These are phyloP conservation scores for Calonectris borealis DNA, from an alignment of 2,113 vertebrate genomes.

Conservation along the genomic window DNA sequence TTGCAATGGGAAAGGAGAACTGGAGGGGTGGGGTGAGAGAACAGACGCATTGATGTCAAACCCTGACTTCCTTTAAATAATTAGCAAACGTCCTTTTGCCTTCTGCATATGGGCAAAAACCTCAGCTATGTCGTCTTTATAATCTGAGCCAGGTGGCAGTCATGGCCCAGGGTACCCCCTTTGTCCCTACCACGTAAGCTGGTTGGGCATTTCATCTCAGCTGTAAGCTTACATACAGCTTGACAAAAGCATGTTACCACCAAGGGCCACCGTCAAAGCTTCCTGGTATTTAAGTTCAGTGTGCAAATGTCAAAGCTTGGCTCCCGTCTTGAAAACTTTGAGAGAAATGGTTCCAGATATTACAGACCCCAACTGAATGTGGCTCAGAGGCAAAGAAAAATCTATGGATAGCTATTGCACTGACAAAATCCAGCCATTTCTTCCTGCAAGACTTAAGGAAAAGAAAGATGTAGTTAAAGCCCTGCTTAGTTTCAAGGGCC, in stretches of 20 bases:
- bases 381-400: background rate
- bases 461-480: background rate
- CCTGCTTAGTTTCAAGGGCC: background rate
- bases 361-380: background rate
- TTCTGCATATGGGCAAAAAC: background rate
- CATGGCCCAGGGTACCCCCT: accelerated
- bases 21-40: background rate
- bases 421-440: background rate
- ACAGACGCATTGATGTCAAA: background rate
- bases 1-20: background rate
- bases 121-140: background rate
- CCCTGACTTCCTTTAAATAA: background rate
- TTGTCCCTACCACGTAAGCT: background rate
- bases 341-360: background rate
- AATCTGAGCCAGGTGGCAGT: background rate
- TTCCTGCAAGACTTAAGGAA: background rate
- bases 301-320: background rate
- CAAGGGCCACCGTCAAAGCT: background rate
- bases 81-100: background rate
- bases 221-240: background rate
- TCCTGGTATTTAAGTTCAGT: background rate
- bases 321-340: background rate
- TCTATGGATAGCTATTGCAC: background rate
- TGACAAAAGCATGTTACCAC: background rate
- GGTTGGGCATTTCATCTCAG: background rate